phyloP scores from a whole-genome alignment of 2,888 invertebrate species.

The Heliconius erato region DNA sequence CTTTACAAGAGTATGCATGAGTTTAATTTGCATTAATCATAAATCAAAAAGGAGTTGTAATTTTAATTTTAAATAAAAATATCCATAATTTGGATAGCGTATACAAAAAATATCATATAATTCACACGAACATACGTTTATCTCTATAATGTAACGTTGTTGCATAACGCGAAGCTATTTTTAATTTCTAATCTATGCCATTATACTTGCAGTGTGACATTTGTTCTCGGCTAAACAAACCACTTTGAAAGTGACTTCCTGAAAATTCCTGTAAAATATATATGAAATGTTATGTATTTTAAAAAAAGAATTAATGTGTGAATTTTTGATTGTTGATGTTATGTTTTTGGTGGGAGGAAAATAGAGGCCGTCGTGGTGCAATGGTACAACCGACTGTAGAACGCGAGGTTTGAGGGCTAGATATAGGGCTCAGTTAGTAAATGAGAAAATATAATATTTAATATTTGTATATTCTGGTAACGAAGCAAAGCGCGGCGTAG shows the following conservation, averaged over 20 bases:
- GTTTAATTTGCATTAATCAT: neutral
- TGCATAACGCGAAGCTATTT: conserved; percentile 39
- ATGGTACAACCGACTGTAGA: too few relatives aligned
- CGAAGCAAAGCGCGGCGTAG: too few relatives aligned
- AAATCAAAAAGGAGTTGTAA: neutral
- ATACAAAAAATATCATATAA: conserved; percentile 10
- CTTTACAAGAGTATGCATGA: neutral
- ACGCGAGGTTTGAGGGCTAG: too few relatives aligned
- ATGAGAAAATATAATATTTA: too few relatives aligned
- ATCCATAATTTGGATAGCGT: neutral
- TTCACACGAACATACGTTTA: neutral
- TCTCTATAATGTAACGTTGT: conserved; percentile 13
- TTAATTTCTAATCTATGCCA: conserved; percentile 40
- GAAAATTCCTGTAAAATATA: conserved; percentile 7
- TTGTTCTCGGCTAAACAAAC: conserved; percentile 15
- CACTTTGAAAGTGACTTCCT: conserved; percentile 4
- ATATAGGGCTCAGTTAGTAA: too few relatives aligned
- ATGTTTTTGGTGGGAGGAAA: too few relatives aligned
- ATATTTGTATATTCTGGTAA: too few relatives aligned
- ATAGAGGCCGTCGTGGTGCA: too few relatives aligned
- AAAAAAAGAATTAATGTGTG: neutral
- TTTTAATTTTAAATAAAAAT: conserved; percentile 1
- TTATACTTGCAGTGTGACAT: conserved; percentile 37
- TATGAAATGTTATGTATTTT: neutral
- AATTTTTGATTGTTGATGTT: neutral